Percentiles rank a stretch among this genome's conserved stretches.
Conservation (phyloP, 1,140 invertebrate species). For the Platyscapa corneri region DNA sequence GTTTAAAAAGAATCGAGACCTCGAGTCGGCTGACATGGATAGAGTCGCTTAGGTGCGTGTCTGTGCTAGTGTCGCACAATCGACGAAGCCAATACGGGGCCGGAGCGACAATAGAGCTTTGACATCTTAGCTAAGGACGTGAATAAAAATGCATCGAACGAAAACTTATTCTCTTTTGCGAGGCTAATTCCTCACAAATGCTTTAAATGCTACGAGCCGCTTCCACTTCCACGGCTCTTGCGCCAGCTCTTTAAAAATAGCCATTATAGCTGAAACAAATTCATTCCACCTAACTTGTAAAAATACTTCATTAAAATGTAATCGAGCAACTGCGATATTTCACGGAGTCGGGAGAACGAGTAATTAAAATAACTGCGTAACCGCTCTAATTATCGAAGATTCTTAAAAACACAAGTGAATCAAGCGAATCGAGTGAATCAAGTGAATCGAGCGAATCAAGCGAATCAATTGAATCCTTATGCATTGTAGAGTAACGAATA, state of each 20-base stretch:
- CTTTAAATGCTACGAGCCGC: neutral
- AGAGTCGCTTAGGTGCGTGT: neutral
- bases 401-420: no score
- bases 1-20: slow-evolving; percentile 1
- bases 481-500: no score
- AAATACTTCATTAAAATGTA: neutral
- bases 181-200: neutral
- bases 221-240: neutral
- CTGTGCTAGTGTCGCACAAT: neutral
- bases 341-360: neutral
- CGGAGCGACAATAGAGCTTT: neutral
- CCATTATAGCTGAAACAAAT: neutral
- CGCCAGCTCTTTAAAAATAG: neutral
- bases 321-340: neutral
- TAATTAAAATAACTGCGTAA: neutral
- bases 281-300: neutral
- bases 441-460: no score
- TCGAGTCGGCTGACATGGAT: neutral
- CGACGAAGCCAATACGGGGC: neutral
- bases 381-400: neutral
- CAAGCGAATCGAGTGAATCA: no score
- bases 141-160: neutral
- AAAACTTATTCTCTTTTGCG: neutral
- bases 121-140: slow-evolving; percentile 9
- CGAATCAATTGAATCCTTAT: no score